These are phyloP conservation scores for Dunckerocampus dactyliophorus DNA, from an alignment of 2,113 vertebrate species.

Conservation along the genomic window DNA sequence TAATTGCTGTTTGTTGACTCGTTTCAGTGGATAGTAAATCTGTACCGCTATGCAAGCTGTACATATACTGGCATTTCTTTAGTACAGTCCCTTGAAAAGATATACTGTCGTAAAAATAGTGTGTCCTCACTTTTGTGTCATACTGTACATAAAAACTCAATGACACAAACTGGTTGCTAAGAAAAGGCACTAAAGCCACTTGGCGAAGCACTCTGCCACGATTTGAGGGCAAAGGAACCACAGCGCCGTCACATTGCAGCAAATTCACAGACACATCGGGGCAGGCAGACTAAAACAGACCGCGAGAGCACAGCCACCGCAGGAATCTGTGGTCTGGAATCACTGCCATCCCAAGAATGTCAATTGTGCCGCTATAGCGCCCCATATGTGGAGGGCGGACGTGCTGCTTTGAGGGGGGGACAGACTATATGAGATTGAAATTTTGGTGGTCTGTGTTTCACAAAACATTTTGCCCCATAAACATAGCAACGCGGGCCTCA, in stretches of 20 bases:
- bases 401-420: conserved; percentile 33
- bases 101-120: too few relatives aligned
- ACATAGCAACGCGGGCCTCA: conserved; percentile 33
- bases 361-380: conserved; percentile 53
- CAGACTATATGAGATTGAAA: conserved; percentile 31
- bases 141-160: neutral
- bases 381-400: conserved; percentile 24
- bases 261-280: conserved; percentile 54
- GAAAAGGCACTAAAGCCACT: conserved; percentile 64
- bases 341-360: conserved; percentile 64
- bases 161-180: conserved; percentile 50
- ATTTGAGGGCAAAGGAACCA: conserved; percentile 56
- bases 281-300: conserved; percentile 61
- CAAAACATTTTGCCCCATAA: conserved; percentile 58
- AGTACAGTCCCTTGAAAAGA: too few relatives aligned
- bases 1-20: too few relatives aligned
- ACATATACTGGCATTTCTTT: too few relatives aligned
- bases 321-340: conserved; percentile 75
- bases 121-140: too few relatives aligned
- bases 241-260: conserved; percentile 57
- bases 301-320: conserved; percentile 53
- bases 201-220: conserved; percentile 43
- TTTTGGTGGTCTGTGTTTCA: conserved; percentile 46
- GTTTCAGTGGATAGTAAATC: too few relatives aligned
- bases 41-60: too few relatives aligned